A percentile compares a stretch with the other conserved stretches of the same genome.
Conservation (phyloP, 2,113 vertebrate species). For the Cyrtonyx montezumae region DNA sequence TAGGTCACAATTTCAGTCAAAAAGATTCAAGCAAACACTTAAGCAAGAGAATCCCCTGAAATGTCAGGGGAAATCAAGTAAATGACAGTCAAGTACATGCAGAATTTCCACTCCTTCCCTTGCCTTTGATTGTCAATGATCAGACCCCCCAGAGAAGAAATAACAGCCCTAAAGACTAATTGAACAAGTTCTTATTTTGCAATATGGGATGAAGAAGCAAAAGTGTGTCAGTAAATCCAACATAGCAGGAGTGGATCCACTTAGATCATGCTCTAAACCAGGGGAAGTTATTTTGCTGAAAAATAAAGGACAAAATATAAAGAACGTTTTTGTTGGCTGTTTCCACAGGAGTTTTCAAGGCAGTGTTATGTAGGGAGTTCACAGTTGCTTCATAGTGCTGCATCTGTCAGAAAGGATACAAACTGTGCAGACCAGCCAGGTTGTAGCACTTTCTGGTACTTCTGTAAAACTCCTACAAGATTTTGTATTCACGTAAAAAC, state of each 20-base stretch:
- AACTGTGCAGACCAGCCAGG: not conserved
- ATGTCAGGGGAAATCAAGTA: not conserved
- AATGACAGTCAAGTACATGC: not conserved
- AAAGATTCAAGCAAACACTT: not conserved
- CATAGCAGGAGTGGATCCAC: not conserved
- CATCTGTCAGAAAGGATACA: not conserved
- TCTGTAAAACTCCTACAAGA: not conserved
- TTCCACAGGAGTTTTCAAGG: not conserved
- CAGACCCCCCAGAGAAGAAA: not conserved
- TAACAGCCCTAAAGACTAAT: not conserved
- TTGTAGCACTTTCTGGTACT: not conserved
- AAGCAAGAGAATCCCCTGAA: not conserved
- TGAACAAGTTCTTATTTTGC: not conserved
- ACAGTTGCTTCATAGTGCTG: not conserved
- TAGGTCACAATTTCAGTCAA: not conserved
- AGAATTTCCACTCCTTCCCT: not conserved
- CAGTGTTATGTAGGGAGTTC: not conserved
- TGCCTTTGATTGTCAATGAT: not conserved
- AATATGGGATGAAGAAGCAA: not conserved
- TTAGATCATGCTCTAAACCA: not conserved
- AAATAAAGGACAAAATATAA: not conserved
- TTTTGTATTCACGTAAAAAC: not conserved
- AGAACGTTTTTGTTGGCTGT: not conserved
- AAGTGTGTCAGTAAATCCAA: not conserved
- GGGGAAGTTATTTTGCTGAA: not conserved